phyloP scores from a whole-genome alignment of 2,888 invertebrate species.

The Hyposoter didymator region DNA sequence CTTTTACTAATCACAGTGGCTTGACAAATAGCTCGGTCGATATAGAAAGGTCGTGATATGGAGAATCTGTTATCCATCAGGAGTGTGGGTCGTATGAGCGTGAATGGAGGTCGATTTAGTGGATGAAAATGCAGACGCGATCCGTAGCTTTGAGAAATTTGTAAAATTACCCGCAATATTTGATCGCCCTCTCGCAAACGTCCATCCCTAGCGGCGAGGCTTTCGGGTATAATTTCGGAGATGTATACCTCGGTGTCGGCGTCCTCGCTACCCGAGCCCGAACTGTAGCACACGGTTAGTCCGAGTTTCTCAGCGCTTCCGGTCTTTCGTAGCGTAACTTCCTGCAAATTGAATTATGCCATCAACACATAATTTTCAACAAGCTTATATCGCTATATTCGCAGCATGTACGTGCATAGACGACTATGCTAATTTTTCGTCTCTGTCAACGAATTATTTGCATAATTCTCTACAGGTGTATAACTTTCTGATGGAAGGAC shows the following conservation, averaged over 20 bases:
- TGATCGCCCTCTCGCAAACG: constrained; percentile 87
- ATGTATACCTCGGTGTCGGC: constrained; percentile 88
- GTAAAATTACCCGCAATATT: constrained; percentile 85
- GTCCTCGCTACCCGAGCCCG: constrained; percentile 85
- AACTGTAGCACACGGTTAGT: constrained; percentile 89
- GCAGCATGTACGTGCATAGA: neutral
- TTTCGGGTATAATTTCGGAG: constrained; percentile 87
- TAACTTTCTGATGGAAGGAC: constrained; percentile 11
- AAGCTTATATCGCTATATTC: neutral
- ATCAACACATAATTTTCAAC: constrained; percentile 26
- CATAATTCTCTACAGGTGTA: constrained; percentile 18
- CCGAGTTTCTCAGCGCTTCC: constrained; percentile 88
- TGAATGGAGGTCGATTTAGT: neutral
- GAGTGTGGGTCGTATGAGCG: neutral
- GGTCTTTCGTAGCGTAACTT: constrained; percentile 87
- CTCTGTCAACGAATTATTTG: neutral
- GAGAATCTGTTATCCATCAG: neutral
- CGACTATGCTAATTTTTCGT: constrained; percentile 9
- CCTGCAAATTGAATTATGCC: constrained; percentile 83
- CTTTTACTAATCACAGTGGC: neutral
- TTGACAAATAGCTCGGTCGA: constrained; percentile 6
- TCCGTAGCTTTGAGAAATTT: constrained; percentile 51
- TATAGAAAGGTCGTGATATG: neutral
- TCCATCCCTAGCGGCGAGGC: constrained; percentile 87
- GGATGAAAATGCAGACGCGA: constrained; percentile 15